A percentile compares a stretch with the other conserved stretches of the same genome.
Conservation (phyloP, 1,140 invertebrate genomes). For the Geopemphigus sp. region DNA sequence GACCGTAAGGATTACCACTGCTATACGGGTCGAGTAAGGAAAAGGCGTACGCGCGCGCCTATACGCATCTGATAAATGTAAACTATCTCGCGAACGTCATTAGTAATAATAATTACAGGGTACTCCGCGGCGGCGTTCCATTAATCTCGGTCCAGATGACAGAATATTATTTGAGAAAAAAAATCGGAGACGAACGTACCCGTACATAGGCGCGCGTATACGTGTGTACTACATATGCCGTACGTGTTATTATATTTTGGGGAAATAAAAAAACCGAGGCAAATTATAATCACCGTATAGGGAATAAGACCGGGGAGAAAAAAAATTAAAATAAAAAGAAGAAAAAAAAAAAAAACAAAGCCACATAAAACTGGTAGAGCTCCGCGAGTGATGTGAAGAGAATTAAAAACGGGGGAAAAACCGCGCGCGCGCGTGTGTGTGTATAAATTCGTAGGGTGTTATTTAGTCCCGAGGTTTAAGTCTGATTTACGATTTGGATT, state of each 20-base stretch:
- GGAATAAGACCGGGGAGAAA: slow-evolving; percentile 2
- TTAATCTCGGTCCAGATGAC: slow-evolving; percentile 49
- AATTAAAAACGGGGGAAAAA: slow-evolving; percentile 29
- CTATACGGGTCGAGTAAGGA: not conserved
- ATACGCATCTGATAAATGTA: slow-evolving; percentile 49
- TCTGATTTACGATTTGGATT: slow-evolving; percentile 50
- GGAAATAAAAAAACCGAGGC: slow-evolving; percentile 5
- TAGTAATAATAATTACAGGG: slow-evolving; percentile 47
- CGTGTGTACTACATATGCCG: too few relatives aligned
- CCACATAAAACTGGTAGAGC: slow-evolving; percentile 12
- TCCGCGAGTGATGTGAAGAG: slow-evolving; percentile 34
- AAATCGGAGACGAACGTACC: not conserved
- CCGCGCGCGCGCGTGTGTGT: too few relatives aligned
- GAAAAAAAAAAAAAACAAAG: slow-evolving; percentile 30
- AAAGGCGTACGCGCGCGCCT: slow-evolving; percentile 19
- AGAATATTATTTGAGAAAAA: slow-evolving; percentile 44
- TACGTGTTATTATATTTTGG: slow-evolving; percentile 9
- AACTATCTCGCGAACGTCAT: slow-evolving; percentile 47
- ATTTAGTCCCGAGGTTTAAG: slow-evolving; percentile 41
- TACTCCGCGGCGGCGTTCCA: slow-evolving; percentile 30
- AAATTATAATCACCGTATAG: slow-evolving; percentile 25
- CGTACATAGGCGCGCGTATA: not conserved
- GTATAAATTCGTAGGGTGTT: slow-evolving; percentile 46
- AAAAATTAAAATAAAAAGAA: not conserved
- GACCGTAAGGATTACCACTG: slow-evolving; percentile 32